Conservation (phyloP, 2,113 vertebrate genomes). For the Choloepus hoffmanni region DNA sequence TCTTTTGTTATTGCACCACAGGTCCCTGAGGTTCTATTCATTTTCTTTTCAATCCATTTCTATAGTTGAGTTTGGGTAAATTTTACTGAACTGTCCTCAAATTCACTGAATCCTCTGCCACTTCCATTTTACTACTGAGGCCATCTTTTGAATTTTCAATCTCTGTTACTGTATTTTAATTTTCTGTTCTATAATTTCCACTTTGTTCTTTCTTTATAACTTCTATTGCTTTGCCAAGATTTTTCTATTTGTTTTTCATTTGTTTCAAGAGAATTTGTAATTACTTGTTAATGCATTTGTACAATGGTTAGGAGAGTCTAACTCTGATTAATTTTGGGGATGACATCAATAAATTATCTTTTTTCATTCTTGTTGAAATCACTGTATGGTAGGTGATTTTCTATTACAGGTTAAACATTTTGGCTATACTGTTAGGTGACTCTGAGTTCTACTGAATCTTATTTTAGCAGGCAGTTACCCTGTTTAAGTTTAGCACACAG, state of each 20-base stretch:
- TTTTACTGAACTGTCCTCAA: background rate
- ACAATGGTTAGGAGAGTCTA: background rate
- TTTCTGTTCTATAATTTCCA: background rate
- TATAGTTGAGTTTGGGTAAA: background rate
- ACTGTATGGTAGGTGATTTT: background rate
- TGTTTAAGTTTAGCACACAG: background rate
- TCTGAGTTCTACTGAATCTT: background rate
- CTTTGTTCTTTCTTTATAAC: background rate
- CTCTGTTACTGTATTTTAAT: background rate
- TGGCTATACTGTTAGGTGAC: background rate
- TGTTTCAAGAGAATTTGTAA: background rate
- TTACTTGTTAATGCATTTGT: background rate
- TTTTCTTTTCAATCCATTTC: background rate
- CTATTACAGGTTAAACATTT: background rate
- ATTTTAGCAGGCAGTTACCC: background rate
- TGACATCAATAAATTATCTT: background rate
- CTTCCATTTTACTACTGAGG: background rate
- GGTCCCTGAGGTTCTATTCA: background rate
- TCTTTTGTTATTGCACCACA: background rate
- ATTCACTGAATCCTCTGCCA: background rate
- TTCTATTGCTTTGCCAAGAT: background rate
- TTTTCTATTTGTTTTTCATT: background rate
- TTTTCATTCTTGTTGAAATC: background rate
- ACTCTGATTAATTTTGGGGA: conserved; percentile 2
- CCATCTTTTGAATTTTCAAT: background rate